Conservation (phyloP, 2,888 invertebrate genomes). For the Caenorhabditis macrosperma region DNA sequence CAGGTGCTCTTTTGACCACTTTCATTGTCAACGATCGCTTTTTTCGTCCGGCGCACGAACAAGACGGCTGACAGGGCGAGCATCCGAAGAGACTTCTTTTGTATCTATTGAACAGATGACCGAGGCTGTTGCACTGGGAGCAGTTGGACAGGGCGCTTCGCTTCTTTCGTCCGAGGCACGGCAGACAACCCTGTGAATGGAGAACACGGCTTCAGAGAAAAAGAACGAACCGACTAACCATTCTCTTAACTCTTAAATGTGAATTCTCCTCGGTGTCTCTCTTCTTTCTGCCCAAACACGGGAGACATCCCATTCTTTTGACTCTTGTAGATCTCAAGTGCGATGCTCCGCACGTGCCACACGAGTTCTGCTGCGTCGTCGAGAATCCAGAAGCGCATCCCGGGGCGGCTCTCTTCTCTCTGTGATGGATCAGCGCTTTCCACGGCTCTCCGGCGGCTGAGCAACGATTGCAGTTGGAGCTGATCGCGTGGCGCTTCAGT, state of each 20-base stretch:
- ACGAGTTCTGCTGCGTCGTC: slow-evolving; percentile 36
- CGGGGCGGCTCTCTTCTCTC: slow-evolving; percentile 32
- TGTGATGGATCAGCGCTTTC: slow-evolving; percentile 24
- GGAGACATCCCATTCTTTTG: slow-evolving; percentile 58
- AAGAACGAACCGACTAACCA: slow-evolving; percentile 13
- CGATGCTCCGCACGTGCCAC: slow-evolving; percentile 48
- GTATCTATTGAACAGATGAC: slow-evolving; percentile 46
- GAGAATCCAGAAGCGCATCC: slow-evolving; percentile 40
- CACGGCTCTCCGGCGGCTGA: slow-evolving; percentile 49
- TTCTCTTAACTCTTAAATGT: slow-evolving; percentile 49
- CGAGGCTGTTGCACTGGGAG: slow-evolving; percentile 48
- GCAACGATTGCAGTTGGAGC: slow-evolving; percentile 31
- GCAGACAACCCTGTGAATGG: slow-evolving; percentile 53
- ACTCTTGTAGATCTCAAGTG: slow-evolving; percentile 42
- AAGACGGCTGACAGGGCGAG: slow-evolving; percentile 39
- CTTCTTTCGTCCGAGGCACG: slow-evolving; percentile 52
- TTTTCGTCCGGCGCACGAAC: slow-evolving; percentile 33
- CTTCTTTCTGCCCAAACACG: slow-evolving; percentile 56
- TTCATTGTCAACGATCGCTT: slow-evolving; percentile 30
- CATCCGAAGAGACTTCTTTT: slow-evolving; percentile 55
- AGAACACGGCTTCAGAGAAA: neutral
- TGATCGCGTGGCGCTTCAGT: slow-evolving; percentile 40
- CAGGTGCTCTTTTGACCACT: slow-evolving; percentile 21
- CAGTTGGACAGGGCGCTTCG: slow-evolving; percentile 37
- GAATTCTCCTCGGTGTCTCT: slow-evolving; percentile 32